A percentile compares a stretch with the other conserved stretches of the same genome.
Conservation (phyloP, 2,797 vertebrate species). For the Pitangus sulphuratus region DNA sequence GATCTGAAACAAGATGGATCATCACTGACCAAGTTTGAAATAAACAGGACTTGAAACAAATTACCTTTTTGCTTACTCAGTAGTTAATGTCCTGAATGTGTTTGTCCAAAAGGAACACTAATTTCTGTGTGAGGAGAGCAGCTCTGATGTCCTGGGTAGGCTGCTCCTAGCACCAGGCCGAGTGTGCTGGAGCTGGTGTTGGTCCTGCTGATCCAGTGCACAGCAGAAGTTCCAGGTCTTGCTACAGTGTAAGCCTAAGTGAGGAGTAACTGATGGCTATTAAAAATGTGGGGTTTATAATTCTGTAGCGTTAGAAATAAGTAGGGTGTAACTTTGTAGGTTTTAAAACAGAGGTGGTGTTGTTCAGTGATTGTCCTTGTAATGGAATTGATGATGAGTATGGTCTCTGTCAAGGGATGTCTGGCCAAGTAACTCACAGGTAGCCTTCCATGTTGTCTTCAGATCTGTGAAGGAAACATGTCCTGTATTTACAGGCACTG, state of each 20-base stretch:
- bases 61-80: background rate
- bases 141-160: background rate
- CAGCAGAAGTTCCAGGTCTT: background rate
- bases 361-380: background rate
- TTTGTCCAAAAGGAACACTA: background rate
- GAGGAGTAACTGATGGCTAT: background rate
- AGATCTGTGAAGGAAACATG: background rate
- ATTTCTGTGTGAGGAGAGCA: rapidly evolving
- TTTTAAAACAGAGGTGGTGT: background rate
- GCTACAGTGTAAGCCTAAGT: background rate
- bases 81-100: background rate
- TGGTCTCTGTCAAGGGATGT: background rate
- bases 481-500: background rate
- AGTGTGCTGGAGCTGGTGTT: background rate
- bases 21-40: background rate
- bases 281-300: background rate
- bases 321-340: background rate
- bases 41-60: background rate
- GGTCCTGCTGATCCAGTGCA: rapidly evolving
- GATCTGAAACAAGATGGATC: background rate
- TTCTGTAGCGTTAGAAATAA: background rate
- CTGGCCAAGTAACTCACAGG: background rate
- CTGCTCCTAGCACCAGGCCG: rapidly evolving
- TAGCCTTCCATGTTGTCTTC: rapidly evolving
- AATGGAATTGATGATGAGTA: background rate